These are phyloP conservation scores for Malacosoma neustria DNA, from an alignment of 2,888 invertebrate genomes.

Conservation along the genomic window DNA sequence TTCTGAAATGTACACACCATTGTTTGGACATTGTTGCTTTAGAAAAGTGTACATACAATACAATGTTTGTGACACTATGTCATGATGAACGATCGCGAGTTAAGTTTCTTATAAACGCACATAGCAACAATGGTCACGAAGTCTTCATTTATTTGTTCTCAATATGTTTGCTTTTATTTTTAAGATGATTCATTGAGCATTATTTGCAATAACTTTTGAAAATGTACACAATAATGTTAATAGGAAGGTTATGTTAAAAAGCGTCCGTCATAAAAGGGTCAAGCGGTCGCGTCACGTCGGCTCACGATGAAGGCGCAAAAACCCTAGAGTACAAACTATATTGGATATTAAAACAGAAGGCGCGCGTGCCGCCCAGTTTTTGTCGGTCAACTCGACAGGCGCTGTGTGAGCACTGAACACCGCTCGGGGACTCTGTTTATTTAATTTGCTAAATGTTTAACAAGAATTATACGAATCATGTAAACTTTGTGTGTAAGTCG, in stretches of 20 bases:
- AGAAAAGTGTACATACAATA: slow-evolving; percentile 9
- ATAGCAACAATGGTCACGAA: not conserved
- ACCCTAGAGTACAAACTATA: slow-evolving; percentile 61
- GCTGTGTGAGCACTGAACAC: slow-evolving; percentile 15
- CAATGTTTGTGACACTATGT: slow-evolving; percentile 12
- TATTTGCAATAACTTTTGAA: no score
- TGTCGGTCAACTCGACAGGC: slow-evolving; percentile 23
- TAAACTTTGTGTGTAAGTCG: no score
- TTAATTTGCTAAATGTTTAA: slow-evolving; percentile 36
- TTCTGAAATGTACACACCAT: slow-evolving; percentile 24
- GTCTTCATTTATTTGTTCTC: not conserved
- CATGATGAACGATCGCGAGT: slow-evolving; percentile 4
- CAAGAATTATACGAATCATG: not conserved
- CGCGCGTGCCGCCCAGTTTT: slow-evolving; percentile 60
- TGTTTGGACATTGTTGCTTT: slow-evolving; percentile 26
- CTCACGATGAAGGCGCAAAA: slow-evolving; percentile 43
- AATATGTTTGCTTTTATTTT: not conserved
- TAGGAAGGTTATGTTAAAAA: slow-evolving; percentile 20
- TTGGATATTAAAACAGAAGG: slow-evolving; percentile 69
- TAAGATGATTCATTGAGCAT: no score
- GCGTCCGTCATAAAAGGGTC: slow-evolving; percentile 63
- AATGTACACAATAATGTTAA: not conserved
- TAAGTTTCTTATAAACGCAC: slow-evolving; percentile 1
- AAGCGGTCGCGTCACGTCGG: slow-evolving; percentile 56
- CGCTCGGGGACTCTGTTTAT: slow-evolving; percentile 29